Percentiles rank a stretch among this genome's conserved stretches.
These are phyloP conservation scores for Forficula auricularia DNA, from an alignment of 1,140 invertebrate species.

Conservation along the genomic window DNA sequence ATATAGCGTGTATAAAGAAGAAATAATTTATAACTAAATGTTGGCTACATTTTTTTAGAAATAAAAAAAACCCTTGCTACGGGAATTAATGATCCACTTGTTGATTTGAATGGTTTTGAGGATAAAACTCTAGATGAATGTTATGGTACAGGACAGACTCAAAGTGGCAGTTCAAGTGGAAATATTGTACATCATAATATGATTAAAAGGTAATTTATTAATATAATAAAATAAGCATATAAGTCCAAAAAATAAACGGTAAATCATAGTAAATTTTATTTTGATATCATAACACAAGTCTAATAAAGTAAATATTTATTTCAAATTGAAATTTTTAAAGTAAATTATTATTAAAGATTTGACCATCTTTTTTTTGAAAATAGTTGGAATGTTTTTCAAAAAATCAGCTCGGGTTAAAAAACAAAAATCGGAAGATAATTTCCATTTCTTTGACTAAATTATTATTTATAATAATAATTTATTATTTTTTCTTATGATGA, in stretches of 20 bases:
- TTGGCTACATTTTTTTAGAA: constrained; percentile 32
- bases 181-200: constrained; percentile 76
- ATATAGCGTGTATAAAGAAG: no score
- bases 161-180: constrained; percentile 33
- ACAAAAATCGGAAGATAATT: no score
- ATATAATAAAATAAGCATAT: no score
- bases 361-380: neutral
- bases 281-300: neutral
- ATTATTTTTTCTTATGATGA: no score
- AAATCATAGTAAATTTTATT: no score
- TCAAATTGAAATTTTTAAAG: neutral
- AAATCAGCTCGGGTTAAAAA: no score
- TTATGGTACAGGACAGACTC: constrained; percentile 41
- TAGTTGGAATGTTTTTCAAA: no score
- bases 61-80: constrained; percentile 59
- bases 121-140: constrained; percentile 54
- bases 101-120: constrained; percentile 63
- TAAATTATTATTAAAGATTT: neutral
- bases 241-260: no score
- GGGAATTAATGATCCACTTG: constrained; percentile 56
- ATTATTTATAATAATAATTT: no score
- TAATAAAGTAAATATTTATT: neutral
- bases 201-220: constrained; percentile 73
- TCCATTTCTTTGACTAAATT: no score
- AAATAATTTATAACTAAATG: constrained; percentile 2